Base-by-base conservation (phyloP, 2,113 vertebrate genomes). In the Sylvietta virens region DNA sequence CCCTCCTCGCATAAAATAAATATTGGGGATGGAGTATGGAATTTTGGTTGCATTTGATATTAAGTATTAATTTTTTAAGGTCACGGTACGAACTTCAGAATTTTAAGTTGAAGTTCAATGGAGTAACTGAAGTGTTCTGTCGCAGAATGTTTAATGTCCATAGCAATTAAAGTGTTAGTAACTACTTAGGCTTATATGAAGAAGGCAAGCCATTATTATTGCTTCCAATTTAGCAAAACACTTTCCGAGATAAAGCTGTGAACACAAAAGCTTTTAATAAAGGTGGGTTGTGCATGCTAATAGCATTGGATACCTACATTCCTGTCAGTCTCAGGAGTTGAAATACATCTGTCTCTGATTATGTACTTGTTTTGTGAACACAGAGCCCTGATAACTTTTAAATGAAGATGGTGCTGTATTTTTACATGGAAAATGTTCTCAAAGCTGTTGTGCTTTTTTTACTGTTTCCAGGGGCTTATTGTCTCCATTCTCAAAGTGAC, bases 41-140 rank as follows among this genome's bases (percentile, higher is more conserved):
- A 9, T 53, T 81, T 73, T 20, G 30, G 4, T 83, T 84, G 53
- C 3, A 28, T 17, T 66, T 78, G 4, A 4, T 88, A 45, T 8
- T 18, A 13, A 56, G 6, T 45, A 37, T 39, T 47, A 33, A 30
- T 83, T 80, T 71, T 10, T 11, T 2, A 8, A 5, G 3, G 2
- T 40, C 4, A 3, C 1, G 0, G 5, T 71, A 8, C 31, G 31
- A 72, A 64, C 7, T 16, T 58, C 0, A 33, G 50, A 72, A 79
- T n/a, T 61, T 42, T 42, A n/a, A 54, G 21, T 16, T 56, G 30
- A 37, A 53, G 5, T 51, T 81, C 22, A 27, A 0, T 2, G 0
- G 24, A 33, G 17, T 69, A 65, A 30, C 8, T 45, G 8, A 16
- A 22, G 23, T 61, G 6, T 58, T 91, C 13, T 51, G 9, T 40